These are phyloP conservation scores for Myotis pilosus DNA, from an alignment of 2,797 vertebrate genomes.

Conservation along the genomic window DNA sequence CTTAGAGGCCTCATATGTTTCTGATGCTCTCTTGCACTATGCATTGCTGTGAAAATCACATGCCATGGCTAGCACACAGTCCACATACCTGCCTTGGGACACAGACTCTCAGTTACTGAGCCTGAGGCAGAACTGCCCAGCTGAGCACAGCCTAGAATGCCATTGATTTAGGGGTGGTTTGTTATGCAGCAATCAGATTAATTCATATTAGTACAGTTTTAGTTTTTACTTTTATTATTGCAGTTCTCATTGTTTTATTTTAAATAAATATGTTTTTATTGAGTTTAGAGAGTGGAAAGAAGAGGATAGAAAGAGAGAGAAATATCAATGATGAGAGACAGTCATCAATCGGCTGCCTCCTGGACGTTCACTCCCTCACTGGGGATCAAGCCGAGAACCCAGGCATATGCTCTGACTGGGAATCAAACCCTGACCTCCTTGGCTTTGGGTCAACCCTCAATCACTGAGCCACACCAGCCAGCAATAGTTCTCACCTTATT, in stretches of 20 bases:
- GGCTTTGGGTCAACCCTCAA: too few species aligned
- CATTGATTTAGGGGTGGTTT: background rate
- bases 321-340: too few species aligned
- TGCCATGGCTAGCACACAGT: background rate
- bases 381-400: too few species aligned
- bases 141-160: background rate
- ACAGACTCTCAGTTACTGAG: background rate
- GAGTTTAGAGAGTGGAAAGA: too few species aligned
- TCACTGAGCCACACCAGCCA: too few species aligned
- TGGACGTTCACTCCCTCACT: too few species aligned
- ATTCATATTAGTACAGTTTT: background rate
- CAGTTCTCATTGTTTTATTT: background rate
- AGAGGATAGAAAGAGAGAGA: too few species aligned
- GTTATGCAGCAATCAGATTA: background rate
- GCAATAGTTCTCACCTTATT: background rate
- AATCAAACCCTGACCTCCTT: too few species aligned
- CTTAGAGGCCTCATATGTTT: background rate
- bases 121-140: background rate
- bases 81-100: background rate
- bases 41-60: background rate
- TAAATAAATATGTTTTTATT: too few species aligned
- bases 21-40: background rate
- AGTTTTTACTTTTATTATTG: background rate
- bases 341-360: too few species aligned
- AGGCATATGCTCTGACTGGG: too few species aligned